Base-by-base conservation (phyloP, 2,888 invertebrate genomes). In the Hydrotaea cyrtoneurina region DNA sequence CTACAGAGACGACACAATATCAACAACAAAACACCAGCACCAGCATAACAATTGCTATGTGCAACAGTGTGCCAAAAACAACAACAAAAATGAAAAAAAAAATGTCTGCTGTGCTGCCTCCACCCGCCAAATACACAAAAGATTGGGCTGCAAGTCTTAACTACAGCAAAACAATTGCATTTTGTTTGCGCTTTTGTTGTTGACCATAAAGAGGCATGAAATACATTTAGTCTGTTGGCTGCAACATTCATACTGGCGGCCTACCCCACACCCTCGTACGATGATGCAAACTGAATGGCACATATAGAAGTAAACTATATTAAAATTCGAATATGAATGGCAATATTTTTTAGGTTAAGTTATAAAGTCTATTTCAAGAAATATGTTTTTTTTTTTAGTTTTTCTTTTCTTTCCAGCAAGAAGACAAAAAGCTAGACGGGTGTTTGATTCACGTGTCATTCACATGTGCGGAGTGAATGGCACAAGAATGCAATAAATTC, bases 21-120 rank as follows among this genome's bases (percentile, higher is more conserved):
- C 43, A 43, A 8, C 13, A 43, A 11, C 43, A 43, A 43, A 7
- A 43, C 43, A 43, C 5, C 43, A 43, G 43, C 43, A 8, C 36
- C 39, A 3, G n/a, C 66, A 17, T 21, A 66, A 66, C 66, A 66
- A 66, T 66, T 43, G 43, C 43, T 19, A 15, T 66, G 66, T 39
- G 50, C 50, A 50, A 50, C 50, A 59, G 50, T 50, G 50, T n/a
- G n/a, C 13, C n/a, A n/a, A 50, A 15, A 50, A n/a, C 50, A 39
- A 13, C 39, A 39, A 10, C 66, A 66, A 43, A 19, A 50, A n/a
- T 43, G 39, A 11, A 21, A 26, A 59, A 26, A 59, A 59, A 59
- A 59, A 26, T 15, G 59, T 59, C 59, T 59, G 59, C 15, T 10
- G n/a, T 4, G n/a, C 43, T 13, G 43, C 15, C 43, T 10, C 15